Conservation (phyloP, 2,113 vertebrate genomes). For the Sander vitreus region DNA sequence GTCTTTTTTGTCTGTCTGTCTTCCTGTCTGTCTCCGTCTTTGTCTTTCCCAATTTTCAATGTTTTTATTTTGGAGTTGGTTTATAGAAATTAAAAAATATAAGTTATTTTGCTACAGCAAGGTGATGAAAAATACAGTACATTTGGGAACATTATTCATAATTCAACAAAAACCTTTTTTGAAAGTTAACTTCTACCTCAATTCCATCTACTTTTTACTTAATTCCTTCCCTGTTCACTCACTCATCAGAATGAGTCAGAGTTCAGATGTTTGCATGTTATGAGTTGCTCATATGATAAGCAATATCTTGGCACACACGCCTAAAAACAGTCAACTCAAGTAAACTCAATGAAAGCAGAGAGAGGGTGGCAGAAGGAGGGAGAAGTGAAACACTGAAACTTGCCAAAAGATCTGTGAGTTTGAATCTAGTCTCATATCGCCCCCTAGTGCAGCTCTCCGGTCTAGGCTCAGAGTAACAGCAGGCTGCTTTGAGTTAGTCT, state of each 20-base stretch:
- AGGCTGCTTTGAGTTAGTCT: slow-evolving; percentile 73
- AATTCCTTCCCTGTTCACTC: slow-evolving; percentile 8
- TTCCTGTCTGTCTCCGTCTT: background rate
- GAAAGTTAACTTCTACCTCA: background rate
- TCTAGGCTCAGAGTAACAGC: slow-evolving; percentile 2
- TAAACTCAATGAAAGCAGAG: slow-evolving; percentile 14
- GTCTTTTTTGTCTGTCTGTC: background rate
- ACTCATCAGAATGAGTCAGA: slow-evolving; percentile 42
- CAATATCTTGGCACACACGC: slow-evolving; percentile 35
- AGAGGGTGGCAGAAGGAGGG: background rate
- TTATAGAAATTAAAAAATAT: background rate
- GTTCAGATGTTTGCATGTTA: slow-evolving; percentile 36
- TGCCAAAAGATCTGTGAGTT: slow-evolving; percentile 10
- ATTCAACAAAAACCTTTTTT: background rate
- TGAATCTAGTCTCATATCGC: slow-evolving; percentile 75
- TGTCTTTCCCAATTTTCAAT: background rate
- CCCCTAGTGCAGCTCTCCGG: slow-evolving; percentile 75
- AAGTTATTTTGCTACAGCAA: background rate
- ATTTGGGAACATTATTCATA: background rate
- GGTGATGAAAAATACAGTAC: background rate
- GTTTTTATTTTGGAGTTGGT: background rate
- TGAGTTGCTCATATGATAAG: slow-evolving; percentile 55
- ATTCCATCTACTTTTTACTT: background rate
- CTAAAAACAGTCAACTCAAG: slow-evolving; percentile 23
- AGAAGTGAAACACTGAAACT: slow-evolving; percentile 10